A percentile compares a stretch with the other conserved stretches of the same genome.
These are phyloP conservation scores for Heliconius hewitsoni DNA, from an alignment of 1,140 invertebrate genomes.

Conservation along the genomic window DNA sequence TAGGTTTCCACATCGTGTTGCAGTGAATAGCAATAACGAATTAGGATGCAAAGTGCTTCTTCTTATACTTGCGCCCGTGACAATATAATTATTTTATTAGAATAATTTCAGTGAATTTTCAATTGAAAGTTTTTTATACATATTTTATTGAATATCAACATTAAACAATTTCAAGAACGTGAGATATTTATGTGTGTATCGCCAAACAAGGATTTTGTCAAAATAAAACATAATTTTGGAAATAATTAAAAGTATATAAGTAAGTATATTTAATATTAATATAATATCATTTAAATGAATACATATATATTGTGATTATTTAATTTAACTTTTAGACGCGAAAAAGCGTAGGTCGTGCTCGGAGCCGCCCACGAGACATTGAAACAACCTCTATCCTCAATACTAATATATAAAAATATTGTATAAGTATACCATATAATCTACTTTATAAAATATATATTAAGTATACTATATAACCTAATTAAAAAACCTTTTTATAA, in stretches of 20 bases:
- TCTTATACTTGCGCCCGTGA: not conserved
- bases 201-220: too few relatives aligned
- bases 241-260: too few relatives aligned
- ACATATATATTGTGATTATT: too few relatives aligned
- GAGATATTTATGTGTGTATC: not conserved
- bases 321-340: too few relatives aligned
- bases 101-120: not conserved
- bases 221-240: too few relatives aligned
- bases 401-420: not conserved
- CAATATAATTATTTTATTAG: not conserved
- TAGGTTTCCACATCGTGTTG: not conserved
- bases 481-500: too few relatives aligned
- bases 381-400: not conserved
- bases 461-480: too few relatives aligned
- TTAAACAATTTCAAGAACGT: not conserved
- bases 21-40: conserved; percentile 4
- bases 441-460: not conserved
- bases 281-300: not conserved
- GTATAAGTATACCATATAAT: not conserved
- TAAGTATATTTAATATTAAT: not conserved
- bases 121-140: not conserved
- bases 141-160: not conserved
- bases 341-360: not conserved
- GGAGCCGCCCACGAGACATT: not conserved
- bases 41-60: not conserved